Conservation (phyloP, 2,797 vertebrate species). For the Tiaroga cobitis region DNA sequence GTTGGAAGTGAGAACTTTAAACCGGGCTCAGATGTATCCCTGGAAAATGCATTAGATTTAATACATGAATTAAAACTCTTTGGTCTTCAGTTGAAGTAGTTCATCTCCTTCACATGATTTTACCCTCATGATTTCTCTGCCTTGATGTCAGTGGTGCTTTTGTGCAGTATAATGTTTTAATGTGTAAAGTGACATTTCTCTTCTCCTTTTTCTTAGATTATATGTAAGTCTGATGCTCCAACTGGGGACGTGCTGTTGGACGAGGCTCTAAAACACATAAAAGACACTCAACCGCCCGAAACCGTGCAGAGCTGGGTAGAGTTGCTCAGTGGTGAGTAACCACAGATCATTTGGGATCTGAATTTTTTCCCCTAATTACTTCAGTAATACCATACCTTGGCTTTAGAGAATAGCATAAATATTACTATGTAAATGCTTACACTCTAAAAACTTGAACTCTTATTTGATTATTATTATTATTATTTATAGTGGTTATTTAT, state of each 20-base stretch:
- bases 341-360: conserved; percentile 8
- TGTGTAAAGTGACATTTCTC: neutral
- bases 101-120: neutral
- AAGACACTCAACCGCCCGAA: conserved; percentile 95
- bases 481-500: neutral
- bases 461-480: neutral
- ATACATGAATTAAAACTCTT: conserved; percentile 8
- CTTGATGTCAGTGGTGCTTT: conserved; percentile 12
- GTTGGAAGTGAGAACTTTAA: conserved; percentile 14
- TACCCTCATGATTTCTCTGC: neutral
- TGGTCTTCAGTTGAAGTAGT: conserved; percentile 22
- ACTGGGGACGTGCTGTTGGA: conserved; percentile 96
- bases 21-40: neutral
- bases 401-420: neutral
- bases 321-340: conserved; percentile 91
- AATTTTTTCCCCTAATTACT: neutral
- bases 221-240: conserved; percentile 95
- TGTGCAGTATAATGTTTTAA: conserved; percentile 5
- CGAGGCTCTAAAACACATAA: conserved; percentile 96
- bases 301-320: conserved; percentile 98
- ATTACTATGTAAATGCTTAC: neutral
- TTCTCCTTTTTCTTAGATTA: conserved; percentile 78
- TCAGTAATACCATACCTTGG: neutral
- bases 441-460: neutral
- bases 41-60: conserved; percentile 33